Evolutionary conservation across 2,888 invertebrate species (phyloP), one percentile per base, ranked within the genome.

Genomic region (Adineta ricciae): DNA sequence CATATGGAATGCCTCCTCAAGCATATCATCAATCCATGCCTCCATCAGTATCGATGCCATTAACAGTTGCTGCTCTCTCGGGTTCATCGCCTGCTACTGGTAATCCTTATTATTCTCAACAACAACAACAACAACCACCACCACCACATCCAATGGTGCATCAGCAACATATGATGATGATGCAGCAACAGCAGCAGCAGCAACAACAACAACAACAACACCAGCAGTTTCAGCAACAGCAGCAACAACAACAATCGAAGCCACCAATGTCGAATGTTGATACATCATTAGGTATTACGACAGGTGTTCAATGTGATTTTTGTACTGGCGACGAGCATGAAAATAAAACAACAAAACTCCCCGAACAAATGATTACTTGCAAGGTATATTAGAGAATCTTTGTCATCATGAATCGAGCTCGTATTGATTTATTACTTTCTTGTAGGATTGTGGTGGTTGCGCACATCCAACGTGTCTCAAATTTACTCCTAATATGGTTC

Each of bases 401-500:
- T 52, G 5, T 21, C 24, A 21, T 54, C n/a, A n/a, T n/a, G n/a
- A n/a, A n/a, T n/a, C n/a, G n/a, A n/a, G n/a, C n/a, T n/a, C n/a
- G n/a, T n/a, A n/a, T n/a, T n/a, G n/a, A n/a, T n/a, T n/a, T n/a
- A n/a, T n/a, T n/a, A n/a, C n/a, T 46, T 46, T 46, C 46, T 46
- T 11, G 5, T 8, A 83, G n/a, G 84, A 85, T 46, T 85, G 83
- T 46, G 41, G 52, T 85, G 85, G 84, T 72, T 46, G 32, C 46
- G 86, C 86, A 88, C 99, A 99, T 92, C 98, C 98, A 86, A 94
- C 96, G 83, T 99, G 99, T 91, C 93, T 99, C 89, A 97, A 97
- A 92, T 99, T 99, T 92, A 97, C 98, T 83, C 94, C 94, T 88
- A 98, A 98, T 92, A 98, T 99, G 97, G 96, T 96, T 88, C 94